Evolutionary conservation across 2,113 vertebrate species (phyloP), one percentile per base, ranked within the genome.

Genomic region (Ondatra zibethicus): DNA sequence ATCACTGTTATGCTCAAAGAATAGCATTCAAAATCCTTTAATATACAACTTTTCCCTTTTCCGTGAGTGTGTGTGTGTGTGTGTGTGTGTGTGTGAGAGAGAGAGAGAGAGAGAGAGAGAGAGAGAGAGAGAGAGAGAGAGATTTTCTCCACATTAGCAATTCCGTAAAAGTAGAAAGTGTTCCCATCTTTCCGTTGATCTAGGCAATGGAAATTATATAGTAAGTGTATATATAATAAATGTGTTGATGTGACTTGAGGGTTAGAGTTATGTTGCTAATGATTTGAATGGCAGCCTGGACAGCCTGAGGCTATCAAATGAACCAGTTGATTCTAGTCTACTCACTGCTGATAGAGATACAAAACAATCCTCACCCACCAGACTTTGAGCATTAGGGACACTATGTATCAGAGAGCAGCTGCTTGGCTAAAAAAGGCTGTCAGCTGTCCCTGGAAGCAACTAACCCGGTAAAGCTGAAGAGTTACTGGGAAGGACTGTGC

Each of bases 401-500:
- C 8, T 89, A 86, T 96, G 95, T 96, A 93, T 95, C 94, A 76
- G 86, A 96, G 96, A 97, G 97, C 95, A 97, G 93, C 94, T 97
- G 96, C 96, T 95, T 97, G 94, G 75, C 97, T 96, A 96, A 95
- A 96, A 96, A 96, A 95, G 96, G 94, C 93, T 97, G 93, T 96
- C 97, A 97, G 96, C 97, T 97, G 95, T 97, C 88, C 89, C 96
- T 95, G 95, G 80, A 92, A 92, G 42, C 36, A 68, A 94, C 78
- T 47, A 66, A 65, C 65, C 39, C 19, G 88, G 80, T 29, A 91
- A 95, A 88, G 36, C 90, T 77, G 76, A 90, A 68, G 88, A 93
- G 65, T 94, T 39, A 88, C 73, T 81, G 25, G 19, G 61, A 68
- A 94, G 39, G 72, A 82, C 42, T 95, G 68, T 88, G 89, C 88